These are phyloP conservation scores for Rhorus exstirpatorius DNA, from an alignment of 2,888 invertebrate species.

Conservation along the genomic window DNA sequence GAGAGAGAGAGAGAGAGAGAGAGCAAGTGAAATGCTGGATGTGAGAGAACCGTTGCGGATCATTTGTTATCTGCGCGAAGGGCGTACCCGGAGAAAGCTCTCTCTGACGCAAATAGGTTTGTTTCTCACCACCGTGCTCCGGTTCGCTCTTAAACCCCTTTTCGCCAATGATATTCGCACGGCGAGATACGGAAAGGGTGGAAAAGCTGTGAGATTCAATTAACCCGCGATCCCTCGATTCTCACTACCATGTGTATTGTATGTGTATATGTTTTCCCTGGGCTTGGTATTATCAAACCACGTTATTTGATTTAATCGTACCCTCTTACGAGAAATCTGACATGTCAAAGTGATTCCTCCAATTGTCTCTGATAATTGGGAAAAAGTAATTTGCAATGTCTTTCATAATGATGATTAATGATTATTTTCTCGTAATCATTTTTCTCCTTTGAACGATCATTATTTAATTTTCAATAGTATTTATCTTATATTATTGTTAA, in stretches of 20 bases:
- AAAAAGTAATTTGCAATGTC: no score
- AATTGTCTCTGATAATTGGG: not conserved
- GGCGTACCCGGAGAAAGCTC: slow-evolving; percentile 75
- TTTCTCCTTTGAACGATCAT: no score
- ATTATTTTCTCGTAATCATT: no score
- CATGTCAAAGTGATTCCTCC: not conserved
- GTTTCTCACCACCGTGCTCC: slow-evolving; percentile 72
- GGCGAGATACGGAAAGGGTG: slow-evolving; percentile 75
- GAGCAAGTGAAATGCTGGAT: slow-evolving; percentile 71
- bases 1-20: slow-evolving; percentile 68
- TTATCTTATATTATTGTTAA: no score
- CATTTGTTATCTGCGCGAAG: slow-evolving; percentile 80
- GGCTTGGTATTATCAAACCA: slow-evolving; percentile 47
- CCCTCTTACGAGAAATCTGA: not conserved
- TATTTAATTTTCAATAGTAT: no score
- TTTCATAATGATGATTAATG: no score
- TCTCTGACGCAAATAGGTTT: slow-evolving; percentile 79
- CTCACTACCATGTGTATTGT: slow-evolving; percentile 34
- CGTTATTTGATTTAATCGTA: slow-evolving; percentile 16
- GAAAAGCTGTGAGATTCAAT: slow-evolving; percentile 70
- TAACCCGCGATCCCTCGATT: slow-evolving; percentile 60
- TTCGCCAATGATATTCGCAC: slow-evolving; percentile 62
- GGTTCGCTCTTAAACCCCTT: slow-evolving; percentile 69
- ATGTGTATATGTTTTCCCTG: slow-evolving; percentile 23
- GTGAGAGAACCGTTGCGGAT: slow-evolving; percentile 77